These are phyloP conservation scores for Lemur catta DNA, from an alignment of 2,797 vertebrate genomes.

Conservation along the genomic window DNA sequence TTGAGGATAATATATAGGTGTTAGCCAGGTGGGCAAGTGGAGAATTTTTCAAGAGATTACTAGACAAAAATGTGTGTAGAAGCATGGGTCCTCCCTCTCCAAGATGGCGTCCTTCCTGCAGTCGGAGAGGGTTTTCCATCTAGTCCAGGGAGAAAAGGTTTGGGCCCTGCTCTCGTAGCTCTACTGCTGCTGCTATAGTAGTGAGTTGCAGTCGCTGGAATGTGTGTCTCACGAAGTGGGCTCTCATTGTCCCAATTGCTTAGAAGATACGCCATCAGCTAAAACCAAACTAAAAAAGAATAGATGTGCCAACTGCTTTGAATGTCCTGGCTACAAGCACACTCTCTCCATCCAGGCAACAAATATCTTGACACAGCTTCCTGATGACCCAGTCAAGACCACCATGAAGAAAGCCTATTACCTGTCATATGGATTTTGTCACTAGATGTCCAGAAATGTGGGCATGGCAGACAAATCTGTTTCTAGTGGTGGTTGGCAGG, in stretches of 20 bases:
- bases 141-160: conserved; percentile 94
- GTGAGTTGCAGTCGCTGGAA: conserved; percentile 94
- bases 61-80: not conserved
- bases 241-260: conserved; percentile 97
- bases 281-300: conserved; percentile 99
- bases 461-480: conserved; percentile 99
- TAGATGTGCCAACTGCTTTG: conserved; percentile 98
- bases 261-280: conserved; percentile 99
- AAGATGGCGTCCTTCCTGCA: conserved; percentile 97
- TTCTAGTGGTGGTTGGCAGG: conserved; percentile 50
- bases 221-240: conserved; percentile 99
- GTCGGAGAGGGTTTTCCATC: conserved; percentile 92
- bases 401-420: conserved; percentile 99
- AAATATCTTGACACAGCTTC: conserved; percentile 95
- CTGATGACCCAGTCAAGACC: conserved; percentile 97
- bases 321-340: conserved; percentile 99
- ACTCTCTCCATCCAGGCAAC: conserved; percentile 97
- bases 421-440: conserved; percentile 97
- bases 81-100: not conserved
- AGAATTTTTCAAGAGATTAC: not conserved
- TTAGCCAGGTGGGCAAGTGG: not conserved
- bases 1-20: not conserved
- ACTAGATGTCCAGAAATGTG: conserved; percentile 97
- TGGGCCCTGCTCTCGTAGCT: conserved; percentile 93
- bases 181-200: conserved; percentile 97